Evolutionary conservation across 2,797 vertebrate species (phyloP).

Genomic region (Etheostoma nigrum): DNA sequence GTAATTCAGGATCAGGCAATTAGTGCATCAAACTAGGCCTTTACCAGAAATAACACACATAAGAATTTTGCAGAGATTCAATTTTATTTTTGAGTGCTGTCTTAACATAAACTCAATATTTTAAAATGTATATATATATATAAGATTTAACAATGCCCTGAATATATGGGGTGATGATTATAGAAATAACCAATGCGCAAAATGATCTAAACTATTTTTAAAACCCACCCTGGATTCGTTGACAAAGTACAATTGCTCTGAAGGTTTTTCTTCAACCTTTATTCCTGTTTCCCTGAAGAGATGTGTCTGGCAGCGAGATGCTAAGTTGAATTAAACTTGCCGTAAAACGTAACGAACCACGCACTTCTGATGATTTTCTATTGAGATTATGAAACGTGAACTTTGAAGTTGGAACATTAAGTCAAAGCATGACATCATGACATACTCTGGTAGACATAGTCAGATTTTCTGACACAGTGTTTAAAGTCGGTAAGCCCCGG

Average conservation of each 20-base stretch:
- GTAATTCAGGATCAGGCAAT: background rate
- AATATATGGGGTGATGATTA: background rate
- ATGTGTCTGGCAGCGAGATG: slow-evolving; percentile 31
- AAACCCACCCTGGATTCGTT: slow-evolving; percentile 7
- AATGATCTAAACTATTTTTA: slow-evolving; percentile 34
- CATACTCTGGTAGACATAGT: slow-evolving; percentile 51
- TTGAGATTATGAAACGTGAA: slow-evolving; percentile 60
- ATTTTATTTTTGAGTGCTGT: background rate
- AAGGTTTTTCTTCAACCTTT: slow-evolving; percentile 25
- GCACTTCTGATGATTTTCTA: slow-evolving; percentile 49
- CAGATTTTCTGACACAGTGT: slow-evolving; percentile 53
- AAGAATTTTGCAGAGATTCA: background rate
- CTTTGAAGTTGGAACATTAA: slow-evolving; percentile 64
- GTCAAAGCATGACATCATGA: slow-evolving; percentile 67
- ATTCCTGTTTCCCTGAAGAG: slow-evolving; percentile 42
- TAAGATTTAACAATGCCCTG: background rate
- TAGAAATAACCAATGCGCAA: slow-evolving; percentile 4
- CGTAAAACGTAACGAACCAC: slow-evolving; percentile 41
- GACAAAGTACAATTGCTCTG: slow-evolving; percentile 17
- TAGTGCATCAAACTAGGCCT: slow-evolving; percentile 8
- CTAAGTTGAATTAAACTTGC: slow-evolving; percentile 52
- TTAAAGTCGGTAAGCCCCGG: slow-evolving; percentile 44
- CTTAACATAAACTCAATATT: background rate
- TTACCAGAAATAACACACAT: background rate
- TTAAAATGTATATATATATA: background rate